phyloP scores from a whole-genome alignment of 2,888 invertebrate genomes.

The Metalampra italica region DNA sequence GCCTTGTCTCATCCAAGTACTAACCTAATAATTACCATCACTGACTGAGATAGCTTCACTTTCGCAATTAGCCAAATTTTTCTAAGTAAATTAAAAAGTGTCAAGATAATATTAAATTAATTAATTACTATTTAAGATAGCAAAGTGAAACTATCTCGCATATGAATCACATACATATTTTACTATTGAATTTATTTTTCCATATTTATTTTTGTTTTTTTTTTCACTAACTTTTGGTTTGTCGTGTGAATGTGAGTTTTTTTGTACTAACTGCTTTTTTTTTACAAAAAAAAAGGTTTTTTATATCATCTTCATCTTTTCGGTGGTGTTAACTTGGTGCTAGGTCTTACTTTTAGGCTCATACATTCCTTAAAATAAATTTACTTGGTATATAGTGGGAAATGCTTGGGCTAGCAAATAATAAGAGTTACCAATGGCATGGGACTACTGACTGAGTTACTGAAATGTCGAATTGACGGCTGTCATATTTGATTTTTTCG shows the following conservation, averaged over 20 bases:
- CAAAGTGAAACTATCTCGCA: conserved; percentile 30
- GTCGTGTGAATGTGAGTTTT: conserved; percentile 49
- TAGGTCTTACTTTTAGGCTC: conserved; percentile 40
- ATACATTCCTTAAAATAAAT: conserved; percentile 5
- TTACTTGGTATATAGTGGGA: too few species aligned
- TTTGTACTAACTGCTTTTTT: conserved; percentile 67
- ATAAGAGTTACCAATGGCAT: neutral
- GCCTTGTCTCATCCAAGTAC: conserved; percentile 27
- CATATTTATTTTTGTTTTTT: conserved; percentile 32
- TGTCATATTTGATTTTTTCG: neutral
- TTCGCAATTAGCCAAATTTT: conserved; percentile 4
- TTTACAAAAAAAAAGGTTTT: conserved; percentile 14
- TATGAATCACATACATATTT: conserved; percentile 24
- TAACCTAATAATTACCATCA: conserved; percentile 3
- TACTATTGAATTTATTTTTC: conserved; percentile 7
- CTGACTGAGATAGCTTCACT: conserved; percentile 32
- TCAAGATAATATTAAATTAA: neutral
- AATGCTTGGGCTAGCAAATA: neutral
- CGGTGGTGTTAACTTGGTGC: conserved; percentile 67
- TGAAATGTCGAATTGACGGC: neutral
- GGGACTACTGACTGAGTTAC: neutral
- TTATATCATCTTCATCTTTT: conserved; percentile 38
- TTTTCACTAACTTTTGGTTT: conserved; percentile 53
- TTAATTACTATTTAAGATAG: neutral
- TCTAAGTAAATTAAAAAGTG: neutral